Base-by-base conservation (phyloP, 2,888 invertebrate species). In the Crematogaster levior region DNA sequence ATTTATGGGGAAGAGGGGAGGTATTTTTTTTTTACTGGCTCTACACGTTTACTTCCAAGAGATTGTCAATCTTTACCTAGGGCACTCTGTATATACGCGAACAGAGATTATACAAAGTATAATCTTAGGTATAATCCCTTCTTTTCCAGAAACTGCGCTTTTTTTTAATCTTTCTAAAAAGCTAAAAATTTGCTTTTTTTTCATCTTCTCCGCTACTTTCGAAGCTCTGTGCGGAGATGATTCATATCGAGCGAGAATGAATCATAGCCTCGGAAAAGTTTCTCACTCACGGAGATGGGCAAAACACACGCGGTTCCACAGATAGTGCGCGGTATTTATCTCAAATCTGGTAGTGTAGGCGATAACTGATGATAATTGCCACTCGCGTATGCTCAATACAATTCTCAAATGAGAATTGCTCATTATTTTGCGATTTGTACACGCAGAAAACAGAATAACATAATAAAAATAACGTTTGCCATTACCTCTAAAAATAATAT, bases 191-290 rank as follows among this genome's bases (percentile, higher is more conserved):
- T 1, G 7, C 51, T 75, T 18, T 51, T 34, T 75, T 51, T 3
- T 15, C n/a, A 24, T 65, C 9, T 37, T 21, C 46, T 65, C 24
- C 34, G n/a, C 51, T 34, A 15, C 60, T 15, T 68, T 53, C 7
- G 7, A 48, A 30, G 30, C n/a, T 43, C 1, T 9, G 15, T 24
- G n/a, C 18, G 40, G 18, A 40, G 56, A 68, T 79, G 77, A 79
- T 68, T 79, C 77, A 79, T 70, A 15, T 77, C 43, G 53, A 24
- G 12, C 15, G 53, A 77, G 53, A 12, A 70, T 77, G 77, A 79
- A 68, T 79, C 74, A 56, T 12, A 58, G 9, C 24, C 24, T 34
- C 34, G 43, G n/a, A 30, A 65, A 40, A 40, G 10, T 43, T 15
- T 10, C 27, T 77, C 53, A 3, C 3, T 30, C 9, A 10, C 30